These are phyloP conservation scores for Oreotrochilus melanogaster DNA, from an alignment of 2,113 vertebrate species.

Conservation along the genomic window DNA sequence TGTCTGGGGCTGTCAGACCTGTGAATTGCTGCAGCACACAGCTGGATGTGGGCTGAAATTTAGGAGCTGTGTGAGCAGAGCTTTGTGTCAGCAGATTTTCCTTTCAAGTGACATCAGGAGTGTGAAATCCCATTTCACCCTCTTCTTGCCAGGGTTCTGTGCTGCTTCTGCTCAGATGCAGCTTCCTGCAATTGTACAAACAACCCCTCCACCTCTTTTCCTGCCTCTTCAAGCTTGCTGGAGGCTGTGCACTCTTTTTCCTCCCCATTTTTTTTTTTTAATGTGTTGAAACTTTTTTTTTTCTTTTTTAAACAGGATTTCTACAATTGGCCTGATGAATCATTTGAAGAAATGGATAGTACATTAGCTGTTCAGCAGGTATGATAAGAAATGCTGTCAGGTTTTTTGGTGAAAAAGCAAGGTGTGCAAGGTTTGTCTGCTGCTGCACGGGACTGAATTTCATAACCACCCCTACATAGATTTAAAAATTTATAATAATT, in stretches of 20 bases:
- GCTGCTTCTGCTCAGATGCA: not conserved
- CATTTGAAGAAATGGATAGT: conserved; percentile 99
- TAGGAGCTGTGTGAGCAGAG: not conserved
- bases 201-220: not conserved
- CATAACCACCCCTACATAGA: not conserved
- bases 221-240: not conserved
- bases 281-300: not conserved
- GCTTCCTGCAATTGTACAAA: conserved; percentile 34
- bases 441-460: not conserved
- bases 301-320: conserved; percentile 85
- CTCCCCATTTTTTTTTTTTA: not conserved
- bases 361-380: conserved; percentile 98
- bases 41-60: not conserved
- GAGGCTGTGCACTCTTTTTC: not conserved
- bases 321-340: conserved; percentile 99
- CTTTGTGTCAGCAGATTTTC: not conserved
- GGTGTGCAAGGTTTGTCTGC: not conserved
- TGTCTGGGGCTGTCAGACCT: fast-evolving
- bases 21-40: not conserved
- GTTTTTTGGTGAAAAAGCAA: not conserved
- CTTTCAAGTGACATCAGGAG: not conserved
- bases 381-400: not conserved
- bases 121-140: fast-evolving
- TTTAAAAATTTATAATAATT: not conserved
- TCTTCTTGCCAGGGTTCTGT: not conserved